Evolutionary conservation across 2,888 invertebrate genomes (phyloP).

Genomic region (Laothoe populi): DNA sequence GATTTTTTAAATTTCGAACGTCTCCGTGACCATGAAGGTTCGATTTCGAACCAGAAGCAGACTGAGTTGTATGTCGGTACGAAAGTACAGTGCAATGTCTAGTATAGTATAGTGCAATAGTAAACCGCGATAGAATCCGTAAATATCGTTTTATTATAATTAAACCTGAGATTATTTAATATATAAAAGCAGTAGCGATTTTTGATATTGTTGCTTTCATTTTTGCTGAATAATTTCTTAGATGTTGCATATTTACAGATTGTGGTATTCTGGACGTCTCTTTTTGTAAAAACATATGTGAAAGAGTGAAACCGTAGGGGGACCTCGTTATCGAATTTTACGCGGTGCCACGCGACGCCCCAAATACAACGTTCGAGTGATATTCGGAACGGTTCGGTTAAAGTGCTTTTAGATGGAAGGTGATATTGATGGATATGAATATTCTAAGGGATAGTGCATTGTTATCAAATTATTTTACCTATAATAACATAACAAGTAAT

Average conservation of each 20-base stretch:
- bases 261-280: neutral
- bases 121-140: neutral
- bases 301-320: neutral
- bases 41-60: too few species aligned
- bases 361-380: conserved; percentile 11
- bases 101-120: neutral
- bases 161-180: neutral
- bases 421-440: neutral
- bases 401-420: conserved; percentile 3
- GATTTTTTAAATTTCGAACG: too few species aligned
- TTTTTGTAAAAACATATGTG: neutral
- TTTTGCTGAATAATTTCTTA: neutral
- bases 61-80: too few species aligned
- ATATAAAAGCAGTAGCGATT: neutral
- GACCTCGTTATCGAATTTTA: conserved; percentile 11
- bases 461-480: neutral
- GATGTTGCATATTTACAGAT: neutral
- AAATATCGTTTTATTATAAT: neutral
- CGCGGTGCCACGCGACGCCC: neutral
- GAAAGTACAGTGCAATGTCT: too few species aligned
- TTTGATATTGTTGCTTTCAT: conserved; percentile 2
- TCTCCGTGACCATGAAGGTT: too few species aligned
- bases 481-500: too few species aligned
- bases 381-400: neutral
- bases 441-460: neutral